Evolutionary conservation across 2,888 invertebrate species (phyloP), one percentile per base, ranked within the genome.

Genomic region (Drosophila anomalata): DNA sequence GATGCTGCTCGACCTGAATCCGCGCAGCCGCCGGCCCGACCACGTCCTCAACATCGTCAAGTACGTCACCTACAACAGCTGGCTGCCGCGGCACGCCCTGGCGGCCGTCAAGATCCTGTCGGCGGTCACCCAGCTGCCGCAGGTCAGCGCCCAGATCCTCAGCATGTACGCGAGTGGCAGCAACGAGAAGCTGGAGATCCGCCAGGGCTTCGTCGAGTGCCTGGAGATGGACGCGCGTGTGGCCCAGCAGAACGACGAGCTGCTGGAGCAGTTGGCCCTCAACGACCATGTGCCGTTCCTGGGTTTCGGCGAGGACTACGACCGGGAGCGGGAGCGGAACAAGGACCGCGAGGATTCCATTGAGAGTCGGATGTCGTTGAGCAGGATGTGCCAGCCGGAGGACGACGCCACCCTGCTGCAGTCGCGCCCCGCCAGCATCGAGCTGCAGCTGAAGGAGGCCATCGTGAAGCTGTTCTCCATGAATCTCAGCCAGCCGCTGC

Each of bases 201-300:
- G 95, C 24, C 95, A 95, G 85, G 96, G 96, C 0, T 98, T 98
- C 92, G 97, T 98, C 8, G 97, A 98, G 83, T 96, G 97, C 88
- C 91, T 98, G 56, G 98, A 98, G 86, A 94, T 94, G 36, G 88
- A 90, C 14, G 56, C 79, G 5, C 22, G 48, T 0, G 24, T 26
- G 17, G 22, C 22, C 6, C 24, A 31, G 0, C 48, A 39, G 14
- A 5, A 56, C 4, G 74, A 73, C 1, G 65, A 67, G 2, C 9
- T 55, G 5, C 14, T 54, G 17, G 46, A 65, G 2, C 14, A 62
- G 5, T 29, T 62, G 17, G 46, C 51, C 2, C 12, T 54, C 0
- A 65, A 73, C 69, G 56, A 63, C n/a, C 67, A 54, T 3, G 20
- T 54, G 0, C 67, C 65, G 1, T 62, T 48, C 14, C 0, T 62